phyloP scores from a whole-genome alignment of 2,797 vertebrate genomes.

The Cottoperca gobio region DNA sequence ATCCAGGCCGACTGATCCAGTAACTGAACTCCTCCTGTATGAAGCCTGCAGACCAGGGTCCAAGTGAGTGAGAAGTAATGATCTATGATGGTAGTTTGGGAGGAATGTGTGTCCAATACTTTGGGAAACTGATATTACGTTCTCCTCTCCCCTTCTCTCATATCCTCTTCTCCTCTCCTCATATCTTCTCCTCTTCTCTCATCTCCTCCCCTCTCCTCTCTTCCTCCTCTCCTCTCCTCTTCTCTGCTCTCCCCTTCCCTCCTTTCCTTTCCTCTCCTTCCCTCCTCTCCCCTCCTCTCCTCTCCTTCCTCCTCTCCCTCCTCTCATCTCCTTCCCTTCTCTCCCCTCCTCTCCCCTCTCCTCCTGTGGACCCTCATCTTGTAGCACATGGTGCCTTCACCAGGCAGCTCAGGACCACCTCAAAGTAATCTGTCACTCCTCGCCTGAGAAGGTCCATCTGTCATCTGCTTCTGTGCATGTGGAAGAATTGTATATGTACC shows the following conservation, averaged over 20 bases:
- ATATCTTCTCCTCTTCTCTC: neutral
- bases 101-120: neutral
- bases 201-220: neutral
- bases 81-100: neutral
- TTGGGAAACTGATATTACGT: neutral
- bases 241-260: neutral
- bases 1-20: neutral
- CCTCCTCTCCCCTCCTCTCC: neutral
- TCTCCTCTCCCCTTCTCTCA: neutral
- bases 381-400: neutral
- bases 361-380: constrained; percentile 3
- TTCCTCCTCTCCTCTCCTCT: neutral
- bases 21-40: neutral
- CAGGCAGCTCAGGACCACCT: constrained; percentile 24
- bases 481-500: constrained; percentile 30
- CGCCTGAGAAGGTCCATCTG: constrained; percentile 48
- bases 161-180: neutral
- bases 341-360: neutral
- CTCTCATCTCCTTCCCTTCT: neutral
- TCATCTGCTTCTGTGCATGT: constrained; percentile 22
- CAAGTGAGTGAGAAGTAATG: neutral
- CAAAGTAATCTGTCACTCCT: constrained; percentile 50
- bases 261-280: constrained; percentile 27
- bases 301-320: neutral
- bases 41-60: neutral